phyloP scores from a whole-genome alignment of 2,797 vertebrate genomes.

The Petrocephalus sullivani region DNA sequence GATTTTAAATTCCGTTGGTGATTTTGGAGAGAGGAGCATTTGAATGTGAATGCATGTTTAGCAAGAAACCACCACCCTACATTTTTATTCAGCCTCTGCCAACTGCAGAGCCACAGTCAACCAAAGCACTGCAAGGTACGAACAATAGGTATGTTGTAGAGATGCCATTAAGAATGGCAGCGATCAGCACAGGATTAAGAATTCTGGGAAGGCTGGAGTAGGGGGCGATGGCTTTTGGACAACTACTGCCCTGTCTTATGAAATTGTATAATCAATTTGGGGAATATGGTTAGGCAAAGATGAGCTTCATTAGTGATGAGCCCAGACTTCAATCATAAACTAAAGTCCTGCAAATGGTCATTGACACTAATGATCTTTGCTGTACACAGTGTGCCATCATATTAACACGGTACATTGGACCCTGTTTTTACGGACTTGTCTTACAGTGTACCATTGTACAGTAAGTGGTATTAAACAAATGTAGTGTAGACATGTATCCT shows the following conservation, averaged over 20 bases:
- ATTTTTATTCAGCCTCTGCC: background rate
- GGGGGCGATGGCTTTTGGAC: background rate
- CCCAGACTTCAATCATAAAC: background rate
- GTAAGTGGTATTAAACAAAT: background rate
- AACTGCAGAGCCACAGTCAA: background rate
- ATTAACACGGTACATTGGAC: too few species aligned
- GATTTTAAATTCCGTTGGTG: constrained; percentile 4
- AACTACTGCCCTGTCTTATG: background rate
- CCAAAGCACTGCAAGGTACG: background rate
- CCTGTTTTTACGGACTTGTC: too few species aligned
- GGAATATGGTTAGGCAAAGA: background rate
- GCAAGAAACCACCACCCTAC: background rate
- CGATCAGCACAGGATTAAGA: background rate
- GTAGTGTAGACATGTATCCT: background rate
- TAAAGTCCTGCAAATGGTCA: background rate
- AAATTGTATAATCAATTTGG: background rate
- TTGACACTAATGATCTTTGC: background rate
- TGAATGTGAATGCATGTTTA: constrained; percentile 9
- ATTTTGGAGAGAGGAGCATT: background rate
- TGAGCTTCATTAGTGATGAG: background rate
- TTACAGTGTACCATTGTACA: background rate
- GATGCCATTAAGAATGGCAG: background rate
- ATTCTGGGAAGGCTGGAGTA: background rate
- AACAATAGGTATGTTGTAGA: constrained; percentile 9
- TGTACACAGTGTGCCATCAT: background rate